Conservation (phyloP, 2,797 vertebrate genomes). For the Acridotheres tristis region DNA sequence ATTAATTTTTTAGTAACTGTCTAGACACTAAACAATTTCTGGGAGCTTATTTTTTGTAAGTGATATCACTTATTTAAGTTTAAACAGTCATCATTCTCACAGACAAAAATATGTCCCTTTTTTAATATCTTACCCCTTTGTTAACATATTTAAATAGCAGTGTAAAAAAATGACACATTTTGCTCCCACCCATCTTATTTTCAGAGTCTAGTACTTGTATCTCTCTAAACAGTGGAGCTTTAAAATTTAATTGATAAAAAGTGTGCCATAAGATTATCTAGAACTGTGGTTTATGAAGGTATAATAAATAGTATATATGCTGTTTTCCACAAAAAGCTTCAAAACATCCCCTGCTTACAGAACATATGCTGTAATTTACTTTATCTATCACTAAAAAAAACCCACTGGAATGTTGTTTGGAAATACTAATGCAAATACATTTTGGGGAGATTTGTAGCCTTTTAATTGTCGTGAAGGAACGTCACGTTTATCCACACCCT, state of each 20-base stretch:
- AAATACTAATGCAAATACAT: neutral
- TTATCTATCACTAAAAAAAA: neutral
- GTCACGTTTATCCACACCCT: neutral
- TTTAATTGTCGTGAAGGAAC: neutral
- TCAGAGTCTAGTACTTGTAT: neutral
- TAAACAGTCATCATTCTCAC: neutral
- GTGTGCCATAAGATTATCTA: neutral
- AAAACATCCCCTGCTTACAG: neutral
- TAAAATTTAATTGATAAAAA: neutral
- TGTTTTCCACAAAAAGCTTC: neutral
- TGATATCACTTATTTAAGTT: neutral
- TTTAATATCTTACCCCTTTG: neutral
- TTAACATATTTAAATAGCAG: neutral
- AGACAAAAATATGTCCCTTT: neutral
- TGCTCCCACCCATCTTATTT: neutral
- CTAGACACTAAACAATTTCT: neutral
- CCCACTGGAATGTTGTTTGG: neutral
- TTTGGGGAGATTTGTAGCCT: neutral
- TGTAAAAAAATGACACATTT: neutral
- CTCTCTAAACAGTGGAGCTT: neutral
- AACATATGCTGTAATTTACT: neutral
- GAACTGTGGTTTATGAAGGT: neutral
- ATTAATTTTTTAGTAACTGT: neutral
- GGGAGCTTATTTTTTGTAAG: neutral
- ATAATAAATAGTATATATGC: neutral